phyloP scores from a whole-genome alignment of 2,888 invertebrate genomes.

The Mythimna impura region DNA sequence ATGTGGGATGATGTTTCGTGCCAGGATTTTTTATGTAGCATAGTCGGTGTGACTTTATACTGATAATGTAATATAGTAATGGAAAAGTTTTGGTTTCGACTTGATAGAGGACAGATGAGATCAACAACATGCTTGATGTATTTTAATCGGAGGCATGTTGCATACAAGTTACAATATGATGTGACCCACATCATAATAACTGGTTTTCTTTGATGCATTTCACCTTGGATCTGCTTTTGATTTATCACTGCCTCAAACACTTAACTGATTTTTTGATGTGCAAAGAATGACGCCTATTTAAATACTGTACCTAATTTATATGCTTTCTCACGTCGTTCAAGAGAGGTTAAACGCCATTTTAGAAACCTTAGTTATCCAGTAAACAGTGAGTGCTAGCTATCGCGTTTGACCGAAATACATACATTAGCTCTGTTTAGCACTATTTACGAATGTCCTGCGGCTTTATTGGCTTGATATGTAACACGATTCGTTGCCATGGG shows the following conservation, averaged over 20 bases:
- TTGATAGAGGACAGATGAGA: constrained; percentile 16
- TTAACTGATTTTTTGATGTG: background rate
- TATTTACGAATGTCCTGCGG: constrained; percentile 36
- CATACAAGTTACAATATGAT: constrained; percentile 21
- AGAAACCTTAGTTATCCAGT: constrained; percentile 34
- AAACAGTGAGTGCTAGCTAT: constrained; percentile 57
- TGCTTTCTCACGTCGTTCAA: constrained; percentile 27
- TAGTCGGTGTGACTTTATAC: background rate
- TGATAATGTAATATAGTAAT: background rate
- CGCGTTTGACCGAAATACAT: constrained; percentile 68
- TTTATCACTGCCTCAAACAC: constrained; percentile 12
- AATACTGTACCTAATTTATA: background rate
- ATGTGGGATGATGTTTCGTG: constrained; percentile 10
- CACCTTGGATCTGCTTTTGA: constrained; percentile 23
- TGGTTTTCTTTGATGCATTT: constrained; percentile 38
- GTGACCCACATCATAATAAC: constrained; percentile 42
- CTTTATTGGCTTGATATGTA: constrained; percentile 34
- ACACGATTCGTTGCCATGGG: constrained; percentile 10
- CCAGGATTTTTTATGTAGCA: background rate
- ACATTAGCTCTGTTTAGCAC: constrained; percentile 63
- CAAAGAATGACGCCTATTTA: background rate
- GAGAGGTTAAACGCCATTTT: constrained; percentile 38
- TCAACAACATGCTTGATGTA: constrained; percentile 11
- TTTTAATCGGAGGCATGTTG: constrained; percentile 26
- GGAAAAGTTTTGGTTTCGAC: background rate